Evolutionary conservation across 2,888 invertebrate species (phyloP), one percentile per base, ranked within the genome.

Genomic region (Ennomos quercinarius): DNA sequence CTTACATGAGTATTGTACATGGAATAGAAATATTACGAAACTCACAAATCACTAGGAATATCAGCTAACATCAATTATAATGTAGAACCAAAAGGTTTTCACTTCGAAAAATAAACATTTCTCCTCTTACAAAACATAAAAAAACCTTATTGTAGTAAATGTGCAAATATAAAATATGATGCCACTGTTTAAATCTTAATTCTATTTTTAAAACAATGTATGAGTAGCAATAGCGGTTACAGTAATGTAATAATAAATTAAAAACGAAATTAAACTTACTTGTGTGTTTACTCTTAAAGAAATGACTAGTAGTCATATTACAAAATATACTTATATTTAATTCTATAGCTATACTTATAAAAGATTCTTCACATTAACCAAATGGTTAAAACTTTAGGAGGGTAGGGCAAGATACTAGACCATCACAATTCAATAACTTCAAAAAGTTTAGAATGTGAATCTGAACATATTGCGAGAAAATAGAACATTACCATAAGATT

Each of bases 1-100:
- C 76, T 72, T 62, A 89, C 89, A 89, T 84, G 89, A 88, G 87
- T 73, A 71, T 75, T 76, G 48, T 40, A 11, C 41, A 57, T 38
- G 57, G 37, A 9, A 49, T 27, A 57, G 10, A 39, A 9, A 39
- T 13, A 5, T 27, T 27, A 27, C 41, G 57, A 40, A 9, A 49
- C 12, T 54, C 10, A 39, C 39, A 39, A n/a, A 39, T 13, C 13
- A 8, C 42, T 40, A 51, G 38, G 35, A 9, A 13, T 46, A 17
- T 13, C 37, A 57, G n/a, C 35, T 27, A 37, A 35, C 44, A 45
- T 35, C 49, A 41, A 41, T 50, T 8, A 35, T 40, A 13, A 48
- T 46, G 6, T 10, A 13, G 12, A 52, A 58, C 42, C 42, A 44
- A 48, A 52, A 52, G 11, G 9, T 1, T 9, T 27, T 46, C 13